Conservation (phyloP, 2,797 vertebrate genomes). For the Pangasius krempfi region DNA sequence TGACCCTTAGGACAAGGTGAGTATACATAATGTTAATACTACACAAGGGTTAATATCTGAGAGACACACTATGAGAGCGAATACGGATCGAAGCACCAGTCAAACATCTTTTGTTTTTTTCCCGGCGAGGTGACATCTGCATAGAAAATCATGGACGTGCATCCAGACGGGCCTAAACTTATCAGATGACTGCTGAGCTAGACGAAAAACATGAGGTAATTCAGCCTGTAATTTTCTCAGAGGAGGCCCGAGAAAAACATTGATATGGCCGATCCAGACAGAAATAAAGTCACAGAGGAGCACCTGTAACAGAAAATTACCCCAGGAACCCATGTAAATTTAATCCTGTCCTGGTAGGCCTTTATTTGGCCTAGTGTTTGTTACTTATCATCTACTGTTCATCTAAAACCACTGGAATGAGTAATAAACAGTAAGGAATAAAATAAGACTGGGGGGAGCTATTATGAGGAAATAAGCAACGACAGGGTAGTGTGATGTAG, state of each 20-base stretch:
- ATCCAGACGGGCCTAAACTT: background rate
- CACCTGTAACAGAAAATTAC: background rate
- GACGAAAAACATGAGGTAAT: background rate
- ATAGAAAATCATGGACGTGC: background rate
- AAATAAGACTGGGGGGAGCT: background rate
- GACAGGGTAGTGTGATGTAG: background rate
- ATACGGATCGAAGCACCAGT: background rate
- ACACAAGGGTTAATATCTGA: background rate
- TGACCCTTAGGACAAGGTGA: no score
- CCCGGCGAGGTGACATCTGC: background rate
- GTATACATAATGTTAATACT: no score
- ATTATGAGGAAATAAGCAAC: background rate
- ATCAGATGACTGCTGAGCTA: background rate
- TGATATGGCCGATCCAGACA: background rate
- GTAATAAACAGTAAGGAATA: background rate
- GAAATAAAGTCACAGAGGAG: background rate
- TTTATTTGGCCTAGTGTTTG: background rate
- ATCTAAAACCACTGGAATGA: background rate
- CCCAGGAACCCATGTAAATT: background rate
- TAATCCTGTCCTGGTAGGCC: background rate
- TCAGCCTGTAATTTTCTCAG: background rate
- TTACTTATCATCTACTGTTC: background rate
- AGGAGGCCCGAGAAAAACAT: background rate
- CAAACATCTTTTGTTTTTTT: background rate
- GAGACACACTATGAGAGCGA: background rate